Percentiles rank a stretch among this genome's conserved stretches.
Evolutionary conservation across 2,797 vertebrate species (phyloP).

Genomic region (Pelochelys cantorii): DNA sequence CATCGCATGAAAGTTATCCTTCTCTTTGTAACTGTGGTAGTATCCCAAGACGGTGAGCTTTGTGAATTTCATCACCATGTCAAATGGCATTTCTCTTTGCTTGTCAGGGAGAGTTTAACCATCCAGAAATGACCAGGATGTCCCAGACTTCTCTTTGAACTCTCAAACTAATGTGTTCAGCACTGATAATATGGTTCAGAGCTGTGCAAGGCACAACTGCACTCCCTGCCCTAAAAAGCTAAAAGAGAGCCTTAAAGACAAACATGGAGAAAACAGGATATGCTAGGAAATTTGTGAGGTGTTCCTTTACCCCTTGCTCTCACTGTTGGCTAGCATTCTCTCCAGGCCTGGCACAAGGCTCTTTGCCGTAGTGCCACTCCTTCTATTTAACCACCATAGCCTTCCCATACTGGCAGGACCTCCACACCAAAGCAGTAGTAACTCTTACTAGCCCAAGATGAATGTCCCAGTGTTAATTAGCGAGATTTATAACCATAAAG

Average conservation of each 20-base stretch:
- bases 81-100: neutral
- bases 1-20: fast-evolving
- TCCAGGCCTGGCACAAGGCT: neutral
- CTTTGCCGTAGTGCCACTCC: neutral
- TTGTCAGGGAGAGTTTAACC: neutral
- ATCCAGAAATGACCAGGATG: neutral
- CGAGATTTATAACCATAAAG: slow-evolving; percentile 41
- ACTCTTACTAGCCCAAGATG: slow-evolving; percentile 42
- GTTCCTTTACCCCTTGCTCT: neutral
- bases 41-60: neutral
- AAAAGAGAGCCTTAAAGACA: neutral
- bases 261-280: neutral
- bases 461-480: slow-evolving; percentile 36
- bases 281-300: neutral
- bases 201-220: neutral
- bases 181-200: neutral
- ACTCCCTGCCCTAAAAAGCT: neutral
- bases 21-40: neutral
- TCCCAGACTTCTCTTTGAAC: neutral
- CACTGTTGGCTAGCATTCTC: fast-evolving
- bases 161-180: neutral
- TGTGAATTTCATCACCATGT: neutral
- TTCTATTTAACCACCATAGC: neutral
- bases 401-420: neutral
- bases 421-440: neutral